Evolutionary conservation across 2,888 invertebrate species (phyloP).

Genomic region (Drosophila birchii): DNA sequence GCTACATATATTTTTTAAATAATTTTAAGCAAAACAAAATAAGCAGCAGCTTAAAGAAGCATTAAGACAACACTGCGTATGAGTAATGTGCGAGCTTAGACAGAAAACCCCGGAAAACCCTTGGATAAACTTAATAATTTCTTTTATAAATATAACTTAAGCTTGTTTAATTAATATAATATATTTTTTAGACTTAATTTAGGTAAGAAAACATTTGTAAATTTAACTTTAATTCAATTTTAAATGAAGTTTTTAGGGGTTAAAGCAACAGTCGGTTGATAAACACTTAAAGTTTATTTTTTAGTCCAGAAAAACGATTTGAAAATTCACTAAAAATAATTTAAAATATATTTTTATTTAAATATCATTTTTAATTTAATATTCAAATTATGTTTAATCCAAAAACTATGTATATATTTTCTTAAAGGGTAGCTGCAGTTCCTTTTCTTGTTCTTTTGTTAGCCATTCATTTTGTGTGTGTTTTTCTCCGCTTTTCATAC

Average conservation of each 20-base stretch:
- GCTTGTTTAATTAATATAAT: too few species aligned
- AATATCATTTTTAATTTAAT: neutral
- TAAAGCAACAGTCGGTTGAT: neutral
- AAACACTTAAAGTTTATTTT: too few species aligned
- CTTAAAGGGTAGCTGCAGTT: conserved; percentile 16
- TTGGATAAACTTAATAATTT: too few species aligned
- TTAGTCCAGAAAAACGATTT: neutral
- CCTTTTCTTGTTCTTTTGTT: conserved; percentile 2
- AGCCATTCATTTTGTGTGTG: conserved; percentile 16
- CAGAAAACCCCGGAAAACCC: too few species aligned
- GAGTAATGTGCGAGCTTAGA: neutral
- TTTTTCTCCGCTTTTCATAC: conserved; percentile 15
- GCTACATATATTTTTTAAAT: neutral
- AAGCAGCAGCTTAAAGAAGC: too few species aligned
- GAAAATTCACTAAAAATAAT: neutral
- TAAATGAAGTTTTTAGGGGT: neutral
- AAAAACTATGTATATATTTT: neutral
- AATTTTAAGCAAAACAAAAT: neutral
- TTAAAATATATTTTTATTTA: neutral
- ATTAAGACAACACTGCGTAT: neutral
- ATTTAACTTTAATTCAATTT: neutral
- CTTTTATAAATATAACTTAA: neutral
- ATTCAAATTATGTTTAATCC: neutral
- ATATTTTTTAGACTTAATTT: too few species aligned
- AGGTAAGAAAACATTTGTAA: neutral